Conservation (phyloP, 2,888 invertebrate species). For the Brachyopa scutellaris region DNA sequence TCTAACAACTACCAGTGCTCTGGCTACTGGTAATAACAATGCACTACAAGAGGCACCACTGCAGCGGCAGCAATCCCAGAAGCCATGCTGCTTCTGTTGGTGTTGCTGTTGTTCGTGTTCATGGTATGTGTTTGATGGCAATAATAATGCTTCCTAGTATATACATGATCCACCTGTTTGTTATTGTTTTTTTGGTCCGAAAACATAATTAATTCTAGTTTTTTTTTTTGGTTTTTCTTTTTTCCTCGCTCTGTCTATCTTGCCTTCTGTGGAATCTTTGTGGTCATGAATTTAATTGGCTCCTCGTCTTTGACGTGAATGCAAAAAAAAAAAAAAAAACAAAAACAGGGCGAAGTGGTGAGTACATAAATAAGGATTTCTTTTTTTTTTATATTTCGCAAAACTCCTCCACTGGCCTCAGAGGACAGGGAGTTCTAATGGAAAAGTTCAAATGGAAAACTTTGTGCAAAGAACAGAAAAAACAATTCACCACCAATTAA, state of each 20-base stretch:
- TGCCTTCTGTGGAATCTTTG: constrained; percentile 52
- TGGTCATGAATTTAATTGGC: constrained; percentile 57
- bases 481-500: constrained; percentile 63
- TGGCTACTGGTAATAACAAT: constrained; percentile 75
- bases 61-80: constrained; percentile 82
- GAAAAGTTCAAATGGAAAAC: constrained; percentile 63
- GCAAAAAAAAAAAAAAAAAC: not conserved
- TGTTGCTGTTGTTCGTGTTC: constrained; percentile 89
- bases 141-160: constrained; percentile 8
- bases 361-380: constrained; percentile 74
- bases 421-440: constrained; percentile 6
- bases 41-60: constrained; percentile 80
- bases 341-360: constrained; percentile 80
- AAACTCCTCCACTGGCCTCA: not conserved
- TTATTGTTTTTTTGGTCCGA: constrained; percentile 42
- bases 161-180: not conserved
- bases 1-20: constrained; percentile 74
- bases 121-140: constrained; percentile 82
- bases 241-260: constrained; percentile 2
- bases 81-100: constrained; percentile 87
- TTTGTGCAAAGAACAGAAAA: constrained; percentile 62
- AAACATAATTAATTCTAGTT: constrained; percentile 61
- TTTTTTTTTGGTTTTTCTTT: constrained; percentile 23
- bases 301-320: constrained; percentile 17
- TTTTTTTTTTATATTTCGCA: not conserved